phyloP scores from a whole-genome alignment of 1,140 invertebrate genomes.

The Leptinotarsa lineolata region DNA sequence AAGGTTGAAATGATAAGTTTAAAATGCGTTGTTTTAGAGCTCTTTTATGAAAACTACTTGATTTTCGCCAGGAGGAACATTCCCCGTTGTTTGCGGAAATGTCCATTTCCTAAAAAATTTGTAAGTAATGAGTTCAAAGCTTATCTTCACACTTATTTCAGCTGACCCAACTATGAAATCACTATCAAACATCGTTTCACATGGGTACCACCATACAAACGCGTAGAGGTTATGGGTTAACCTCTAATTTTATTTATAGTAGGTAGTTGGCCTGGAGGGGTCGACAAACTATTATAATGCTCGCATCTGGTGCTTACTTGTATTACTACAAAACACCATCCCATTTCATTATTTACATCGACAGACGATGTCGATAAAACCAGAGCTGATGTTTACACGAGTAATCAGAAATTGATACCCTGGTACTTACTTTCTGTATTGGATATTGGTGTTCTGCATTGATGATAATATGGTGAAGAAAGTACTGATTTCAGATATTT shows the following conservation, averaged over 20 bases:
- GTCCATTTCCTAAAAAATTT: no score
- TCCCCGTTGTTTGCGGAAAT: no score
- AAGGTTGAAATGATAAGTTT: no score
- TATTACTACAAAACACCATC: not conserved
- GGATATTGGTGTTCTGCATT: no score
- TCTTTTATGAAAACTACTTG: no score
- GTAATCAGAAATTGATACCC: not conserved
- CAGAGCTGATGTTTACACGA: not conserved
- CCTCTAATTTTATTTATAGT: constrained; percentile 3
- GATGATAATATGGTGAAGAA: no score
- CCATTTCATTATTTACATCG: not conserved
- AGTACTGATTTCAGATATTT: no score
- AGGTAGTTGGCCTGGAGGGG: not conserved
- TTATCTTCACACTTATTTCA: no score
- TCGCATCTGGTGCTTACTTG: not conserved
- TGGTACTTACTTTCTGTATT: not conserved
- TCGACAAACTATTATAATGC: not conserved
- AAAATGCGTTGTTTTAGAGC: no score
- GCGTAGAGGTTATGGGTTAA: constrained; percentile 2
- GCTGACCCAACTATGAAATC: not conserved
- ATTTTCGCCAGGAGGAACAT: no score
- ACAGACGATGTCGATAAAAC: not conserved
- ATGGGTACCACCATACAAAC: not conserved
- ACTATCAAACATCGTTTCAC: not conserved
- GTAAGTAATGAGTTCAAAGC: no score